Base-by-base conservation (phyloP, 2,888 invertebrate species). In the Lasioglossum marginatum region DNA sequence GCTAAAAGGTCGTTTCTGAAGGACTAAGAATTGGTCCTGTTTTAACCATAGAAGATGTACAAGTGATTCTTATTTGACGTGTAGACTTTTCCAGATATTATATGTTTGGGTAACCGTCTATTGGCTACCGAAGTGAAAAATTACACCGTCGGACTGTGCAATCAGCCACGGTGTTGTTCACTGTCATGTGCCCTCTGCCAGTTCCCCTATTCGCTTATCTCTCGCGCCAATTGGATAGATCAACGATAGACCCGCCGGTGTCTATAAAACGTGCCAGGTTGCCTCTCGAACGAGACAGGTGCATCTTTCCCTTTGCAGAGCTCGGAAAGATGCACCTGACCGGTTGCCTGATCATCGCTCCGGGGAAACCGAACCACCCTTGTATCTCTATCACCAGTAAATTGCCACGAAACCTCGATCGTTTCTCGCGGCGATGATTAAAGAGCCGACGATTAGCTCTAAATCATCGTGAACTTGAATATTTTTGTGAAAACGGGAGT, bases 141-240 rank as follows among this genome's bases (percentile, higher is more conserved):
- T 23, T 52, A 23, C 52, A 52, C 23, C 3, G 52, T 52, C 3
- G 3, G 23, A 52, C 10, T 23, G 52, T 52, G 52, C 23, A 91
- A 87, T 60, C 83, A 88, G 83, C 66, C 85, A 77, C 43, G 71
- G 73, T 81, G 83, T 88, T 87, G 60, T 27, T 60, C 23, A 66
- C 90, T 89, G 93, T 93, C 92, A 93, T 90, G 75, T 86, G 87
- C 90, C 88, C 89, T 90, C 88, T 87, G 71, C 14, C 63, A 70
- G 83, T 83, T 78, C 87, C 88, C 89, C 87, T 87, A 86, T 87
- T 90, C 89, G 82, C 92, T 91, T 92, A 92, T 91, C 90, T 87
- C 63, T 77, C 81, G 72, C 89, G 91, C 88, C 92, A 92, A 93
- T 93, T 93, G 92, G 91, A 93, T 93, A 93, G 93, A 92, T 93